These are phyloP conservation scores for Podarcis cretensis DNA, from an alignment of 2,113 vertebrate genomes.

Conservation along the genomic window DNA sequence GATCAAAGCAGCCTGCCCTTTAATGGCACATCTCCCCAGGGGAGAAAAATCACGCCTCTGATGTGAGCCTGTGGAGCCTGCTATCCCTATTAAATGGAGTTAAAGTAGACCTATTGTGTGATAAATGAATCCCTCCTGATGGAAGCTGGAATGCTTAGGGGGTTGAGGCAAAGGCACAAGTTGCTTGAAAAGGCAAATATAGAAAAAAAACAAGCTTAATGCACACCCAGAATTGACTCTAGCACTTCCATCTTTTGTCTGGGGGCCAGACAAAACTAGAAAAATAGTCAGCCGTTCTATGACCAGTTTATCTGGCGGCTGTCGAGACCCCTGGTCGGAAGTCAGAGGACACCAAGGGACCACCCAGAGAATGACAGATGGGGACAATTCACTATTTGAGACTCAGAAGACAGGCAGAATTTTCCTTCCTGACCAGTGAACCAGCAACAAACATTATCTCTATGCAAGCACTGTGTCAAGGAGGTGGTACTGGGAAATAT, in stretches of 20 bases:
- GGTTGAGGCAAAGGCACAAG: not conserved
- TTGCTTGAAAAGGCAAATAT: not conserved
- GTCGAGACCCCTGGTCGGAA: not conserved
- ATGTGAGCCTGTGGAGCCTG: not conserved
- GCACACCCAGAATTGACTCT: not conserved
- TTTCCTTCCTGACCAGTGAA: no score
- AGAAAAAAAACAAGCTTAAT: not conserved
- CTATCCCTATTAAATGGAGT: constrained; percentile 17
- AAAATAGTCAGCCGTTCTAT: not conserved
- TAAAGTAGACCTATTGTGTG: not conserved
- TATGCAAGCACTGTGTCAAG: no score
- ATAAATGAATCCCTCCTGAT: not conserved
- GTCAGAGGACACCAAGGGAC: not conserved
- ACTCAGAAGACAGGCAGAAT: no score
- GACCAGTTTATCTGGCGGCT: not conserved
- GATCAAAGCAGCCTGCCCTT: constrained; percentile 23
- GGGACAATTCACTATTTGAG: no score
- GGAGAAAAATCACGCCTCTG: not conserved
- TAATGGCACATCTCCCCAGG: constrained; percentile 2
- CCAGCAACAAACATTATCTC: no score
- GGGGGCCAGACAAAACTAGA: not conserved
- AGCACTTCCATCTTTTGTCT: not conserved
- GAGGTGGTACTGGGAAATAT: no score
- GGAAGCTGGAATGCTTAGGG: not conserved
- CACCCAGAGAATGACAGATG: no score